phyloP scores from a whole-genome alignment of 2,797 vertebrate genomes.

The Labroides dimidiatus region DNA sequence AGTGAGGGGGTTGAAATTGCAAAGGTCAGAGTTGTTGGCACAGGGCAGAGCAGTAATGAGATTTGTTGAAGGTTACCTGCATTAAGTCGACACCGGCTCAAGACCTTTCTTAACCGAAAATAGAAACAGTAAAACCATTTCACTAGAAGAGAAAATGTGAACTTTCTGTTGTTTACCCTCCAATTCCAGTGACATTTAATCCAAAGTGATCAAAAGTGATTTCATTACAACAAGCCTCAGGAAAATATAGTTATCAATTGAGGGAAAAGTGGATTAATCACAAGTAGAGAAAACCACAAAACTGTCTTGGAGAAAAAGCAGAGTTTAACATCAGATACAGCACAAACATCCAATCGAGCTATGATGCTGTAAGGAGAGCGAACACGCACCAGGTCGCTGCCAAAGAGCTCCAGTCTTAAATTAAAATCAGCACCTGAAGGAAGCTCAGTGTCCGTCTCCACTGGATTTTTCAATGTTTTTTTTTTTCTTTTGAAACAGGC shows the following conservation, averaged over 20 bases:
- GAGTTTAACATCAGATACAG: too few species aligned
- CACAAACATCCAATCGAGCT: too few species aligned
- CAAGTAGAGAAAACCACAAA: not conserved
- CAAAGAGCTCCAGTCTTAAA: too few species aligned
- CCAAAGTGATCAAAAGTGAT: slow-evolving; percentile 4
- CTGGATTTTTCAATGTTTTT: too few species aligned
- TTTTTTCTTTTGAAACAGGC: too few species aligned
- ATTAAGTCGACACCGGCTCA: slow-evolving; percentile 45
- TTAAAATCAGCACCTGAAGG: too few species aligned
- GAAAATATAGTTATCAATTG: slow-evolving; percentile 10
- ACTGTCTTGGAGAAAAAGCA: too few species aligned
- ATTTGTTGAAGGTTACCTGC: slow-evolving; percentile 67
- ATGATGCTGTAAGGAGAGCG: too few species aligned
- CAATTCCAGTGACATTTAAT: slow-evolving; percentile 34
- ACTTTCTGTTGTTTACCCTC: slow-evolving; percentile 24
- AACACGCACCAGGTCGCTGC: too few species aligned
- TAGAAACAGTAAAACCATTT: slow-evolving; percentile 16
- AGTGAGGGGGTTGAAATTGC: slow-evolving; percentile 31
- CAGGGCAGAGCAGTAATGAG: slow-evolving; percentile 54
- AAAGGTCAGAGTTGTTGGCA: slow-evolving; percentile 68
- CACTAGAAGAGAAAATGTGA: slow-evolving; percentile 7
- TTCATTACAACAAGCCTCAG: not conserved
- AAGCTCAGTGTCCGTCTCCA: too few species aligned
- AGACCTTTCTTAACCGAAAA: slow-evolving; percentile 30
- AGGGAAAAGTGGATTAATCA: slow-evolving; percentile 11